Base-by-base conservation (phyloP, 2,888 invertebrate genomes). In the Escarpia spicata region DNA sequence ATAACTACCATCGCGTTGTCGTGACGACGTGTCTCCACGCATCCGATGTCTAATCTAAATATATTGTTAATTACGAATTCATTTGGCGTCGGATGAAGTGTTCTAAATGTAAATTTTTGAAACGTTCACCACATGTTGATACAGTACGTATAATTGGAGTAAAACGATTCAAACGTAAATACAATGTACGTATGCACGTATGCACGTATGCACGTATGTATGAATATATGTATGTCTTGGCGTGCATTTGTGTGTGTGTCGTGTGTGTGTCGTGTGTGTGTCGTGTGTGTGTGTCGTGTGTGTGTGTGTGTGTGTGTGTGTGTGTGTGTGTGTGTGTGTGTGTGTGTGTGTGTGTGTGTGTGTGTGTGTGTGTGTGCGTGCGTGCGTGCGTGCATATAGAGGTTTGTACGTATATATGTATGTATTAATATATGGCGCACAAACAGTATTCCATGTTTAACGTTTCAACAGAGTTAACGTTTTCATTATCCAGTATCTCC, bases 271-370 rank as follows among this genome's bases (percentile, higher is more conserved):
- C n/a, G 90, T 9, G 90, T 12, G 90, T 12, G 90, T 31, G 90
- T 12, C n/a, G 8, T 12, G 90, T 90, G 90, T 12, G 37, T 90
- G 90, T 12, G 90, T 8, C 37, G 37, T 31, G 37, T 90, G 31
- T 31, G 90, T 90, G 90, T 37, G 37, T 37, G 37, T 89, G n/a
- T n/a, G 89, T 89, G 12, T 90, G 37, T 90, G 8, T 37, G 90
- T 90, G 90, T 90, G 90, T 9, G 37, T 90, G 90, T 90, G 90
- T 90, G 37, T 90, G 90, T 90, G 90, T 37, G 37, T 90, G 90
- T 90, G 90, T 31, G 90, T 37, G 37, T 90, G 90, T 90, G 37
- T 37, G 37, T 90, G 90, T 37, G 90, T 90, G 90, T 90, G 37
- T 90, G 90, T 90, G 37, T 37, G 90, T 31, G 31, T 31, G 31